Base-by-base conservation (phyloP, 2,797 vertebrate genomes). In the Sebastes melanostomus region DNA sequence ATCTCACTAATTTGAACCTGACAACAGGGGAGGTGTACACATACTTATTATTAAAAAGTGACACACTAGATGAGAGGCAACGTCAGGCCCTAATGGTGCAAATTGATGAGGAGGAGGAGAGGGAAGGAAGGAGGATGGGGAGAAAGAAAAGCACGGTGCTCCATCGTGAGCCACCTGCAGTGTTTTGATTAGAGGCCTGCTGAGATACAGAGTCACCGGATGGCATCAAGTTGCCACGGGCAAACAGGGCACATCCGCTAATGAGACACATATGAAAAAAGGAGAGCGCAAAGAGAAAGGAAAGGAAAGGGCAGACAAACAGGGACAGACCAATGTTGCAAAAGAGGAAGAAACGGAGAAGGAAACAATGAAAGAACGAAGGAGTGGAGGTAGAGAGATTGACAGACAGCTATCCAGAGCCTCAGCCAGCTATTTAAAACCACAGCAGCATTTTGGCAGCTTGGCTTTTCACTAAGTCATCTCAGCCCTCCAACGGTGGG, bases 151-250 rank as follows among this genome's bases (percentile, higher is more conserved):
- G 46, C 20, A 63, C 24, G 56, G 22, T 60, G 63, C 58, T 77
- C 27, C 38, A 63, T 70, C 73, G 42, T 78, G 74, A 68, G 46
- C 65, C 75, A 62, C 81, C 69, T 59, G 83, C 72, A 30, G 78
- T 6, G 74, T 36, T 54, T 30, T 83, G 83, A 84, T 84, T 86
- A 72, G 80, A 80, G 6, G 27, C 77, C 75, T 56, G 68, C 74
- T 87, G 86, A 68, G 82, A 79, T 56, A 72, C 61, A 68, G 74
- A 73, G 80, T 86, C 79, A 84, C 54, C 14, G 67, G 80, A 78
- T 80, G 62, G 74, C 68, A 85, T 81, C 22, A 56, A 46, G 86
- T 85, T 89, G 69, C 90, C 58, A 70, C 18, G 27, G 82, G 83
- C 50, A 75, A 87, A 73, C 18, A 34, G 24, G 67, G 55, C 73